Evolutionary conservation across 1,140 invertebrate genomes (phyloP).

Genomic region (Acromyrmex heyeri): DNA sequence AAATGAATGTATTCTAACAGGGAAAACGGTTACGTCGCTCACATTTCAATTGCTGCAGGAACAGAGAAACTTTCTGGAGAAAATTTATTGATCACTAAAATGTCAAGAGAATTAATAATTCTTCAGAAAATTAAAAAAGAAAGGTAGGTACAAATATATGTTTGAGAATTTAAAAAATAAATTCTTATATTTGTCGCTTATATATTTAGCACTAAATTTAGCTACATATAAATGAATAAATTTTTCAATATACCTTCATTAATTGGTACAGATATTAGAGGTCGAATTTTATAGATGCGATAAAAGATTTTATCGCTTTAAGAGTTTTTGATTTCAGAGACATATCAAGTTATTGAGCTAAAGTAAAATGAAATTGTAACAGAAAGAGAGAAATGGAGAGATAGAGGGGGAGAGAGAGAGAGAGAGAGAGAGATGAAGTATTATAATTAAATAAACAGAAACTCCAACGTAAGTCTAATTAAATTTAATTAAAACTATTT

Average conservation of each 20-base stretch:
- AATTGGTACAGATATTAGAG: not conserved
- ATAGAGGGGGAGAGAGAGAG: too few species aligned
- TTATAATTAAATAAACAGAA: too few species aligned
- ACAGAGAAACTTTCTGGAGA: slow-evolving; percentile 8
- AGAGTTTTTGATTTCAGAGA: not conserved
- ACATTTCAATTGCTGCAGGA: slow-evolving; percentile 34
- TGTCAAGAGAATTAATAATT: slow-evolving; percentile 6
- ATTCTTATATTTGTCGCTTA: not conserved
- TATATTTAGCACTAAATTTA: not conserved
- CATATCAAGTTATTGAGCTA: too few species aligned
- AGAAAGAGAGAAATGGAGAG: too few species aligned
- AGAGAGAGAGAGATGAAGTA: too few species aligned
- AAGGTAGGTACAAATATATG: not conserved
- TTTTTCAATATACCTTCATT: not conserved
- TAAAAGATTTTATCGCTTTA: not conserved
- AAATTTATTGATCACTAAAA: slow-evolving; percentile 27
- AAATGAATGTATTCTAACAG: slow-evolving; percentile 29
- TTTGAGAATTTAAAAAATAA: not conserved
- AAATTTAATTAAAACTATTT: not conserved
- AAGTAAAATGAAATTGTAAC: too few species aligned
- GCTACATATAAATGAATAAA: not conserved
- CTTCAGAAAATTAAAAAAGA: not conserved
- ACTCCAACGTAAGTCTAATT: not conserved
- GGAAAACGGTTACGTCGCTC: not conserved
- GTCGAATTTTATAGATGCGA: not conserved